These are phyloP conservation scores for Trachymyrmex septentrionalis DNA, from an alignment of 1,140 invertebrate genomes.

Conservation along the genomic window DNA sequence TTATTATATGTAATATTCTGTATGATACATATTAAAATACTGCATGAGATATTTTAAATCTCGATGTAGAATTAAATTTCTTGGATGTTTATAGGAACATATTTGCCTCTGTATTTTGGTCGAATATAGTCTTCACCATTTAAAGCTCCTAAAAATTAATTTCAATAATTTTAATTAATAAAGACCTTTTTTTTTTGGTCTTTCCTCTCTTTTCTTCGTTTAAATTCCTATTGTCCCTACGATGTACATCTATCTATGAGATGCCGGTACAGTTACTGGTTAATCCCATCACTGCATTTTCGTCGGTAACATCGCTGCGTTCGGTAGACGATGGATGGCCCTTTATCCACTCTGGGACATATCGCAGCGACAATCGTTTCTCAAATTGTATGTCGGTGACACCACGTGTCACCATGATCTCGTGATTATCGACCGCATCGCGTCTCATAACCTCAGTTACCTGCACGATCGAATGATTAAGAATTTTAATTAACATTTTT, in stretches of 20 bases:
- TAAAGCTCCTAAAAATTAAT: not conserved
- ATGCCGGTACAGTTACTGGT: not conserved
- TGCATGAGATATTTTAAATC: not conserved
- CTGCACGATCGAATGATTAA: no score
- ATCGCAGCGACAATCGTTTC: not conserved
- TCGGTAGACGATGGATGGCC: not conserved
- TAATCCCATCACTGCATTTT: not conserved
- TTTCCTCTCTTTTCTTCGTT: not conserved
- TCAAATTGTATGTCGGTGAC: not conserved
- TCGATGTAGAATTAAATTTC: not conserved
- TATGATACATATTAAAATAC: not conserved
- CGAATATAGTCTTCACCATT: not conserved
- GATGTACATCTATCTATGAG: not conserved
- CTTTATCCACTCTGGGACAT: conserved; percentile 17
- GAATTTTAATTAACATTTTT: no score
- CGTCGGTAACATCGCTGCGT: conserved; percentile 31
- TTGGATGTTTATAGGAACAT: not conserved
- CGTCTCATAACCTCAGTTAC: not conserved
- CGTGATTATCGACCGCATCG: conserved; percentile 31
- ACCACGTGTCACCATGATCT: not conserved
- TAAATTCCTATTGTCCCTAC: no score
- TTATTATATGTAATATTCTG: not conserved
- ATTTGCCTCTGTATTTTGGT: not conserved
- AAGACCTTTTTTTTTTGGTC: no score
- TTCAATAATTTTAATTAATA: not conserved